These are phyloP conservation scores for Astreopora myriophthalma DNA, from an alignment of 64 coral and sea anemone genomes.

Conservation along the genomic window DNA sequence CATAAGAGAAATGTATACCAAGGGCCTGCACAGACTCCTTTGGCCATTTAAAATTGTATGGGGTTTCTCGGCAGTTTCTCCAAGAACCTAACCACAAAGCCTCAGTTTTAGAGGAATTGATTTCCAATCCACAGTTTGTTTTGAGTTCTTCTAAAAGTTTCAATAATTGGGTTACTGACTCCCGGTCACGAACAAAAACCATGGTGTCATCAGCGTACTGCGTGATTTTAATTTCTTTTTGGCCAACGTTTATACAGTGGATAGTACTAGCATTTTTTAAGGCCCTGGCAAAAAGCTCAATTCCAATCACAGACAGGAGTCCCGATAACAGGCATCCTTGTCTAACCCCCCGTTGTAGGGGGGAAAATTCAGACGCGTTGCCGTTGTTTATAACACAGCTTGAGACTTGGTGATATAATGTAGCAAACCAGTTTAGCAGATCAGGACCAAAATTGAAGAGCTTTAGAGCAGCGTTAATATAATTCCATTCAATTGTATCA, in stretches of 20 bases:
- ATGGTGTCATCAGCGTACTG: too few relatives aligned
- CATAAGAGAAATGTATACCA: too few relatives aligned
- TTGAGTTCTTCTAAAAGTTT: too few relatives aligned
- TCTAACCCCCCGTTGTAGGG: neutral
- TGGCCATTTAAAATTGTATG: too few relatives aligned
- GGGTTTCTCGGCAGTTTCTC: too few relatives aligned
- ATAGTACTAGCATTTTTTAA: neutral
- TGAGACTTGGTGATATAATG: neutral
- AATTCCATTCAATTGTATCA: neutral
- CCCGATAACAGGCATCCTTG: neutral
- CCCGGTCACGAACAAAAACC: too few relatives aligned
- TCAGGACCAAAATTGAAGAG: neutral
- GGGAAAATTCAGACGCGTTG: neutral
- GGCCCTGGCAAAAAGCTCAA: neutral
- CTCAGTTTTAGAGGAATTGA: too few relatives aligned
- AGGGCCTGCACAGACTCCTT: too few relatives aligned
- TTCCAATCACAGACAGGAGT: neutral
- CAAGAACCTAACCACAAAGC: too few relatives aligned
- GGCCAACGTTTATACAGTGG: neutral
- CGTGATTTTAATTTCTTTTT: neutral
- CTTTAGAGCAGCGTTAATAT: neutral
- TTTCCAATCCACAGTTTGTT: too few relatives aligned
- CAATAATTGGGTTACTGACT: too few relatives aligned
- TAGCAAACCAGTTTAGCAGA: neutral
- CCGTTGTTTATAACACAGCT: slow-evolving; percentile 12